Conservation (phyloP, 2,888 invertebrate species). For the Anorthoa munda region DNA sequence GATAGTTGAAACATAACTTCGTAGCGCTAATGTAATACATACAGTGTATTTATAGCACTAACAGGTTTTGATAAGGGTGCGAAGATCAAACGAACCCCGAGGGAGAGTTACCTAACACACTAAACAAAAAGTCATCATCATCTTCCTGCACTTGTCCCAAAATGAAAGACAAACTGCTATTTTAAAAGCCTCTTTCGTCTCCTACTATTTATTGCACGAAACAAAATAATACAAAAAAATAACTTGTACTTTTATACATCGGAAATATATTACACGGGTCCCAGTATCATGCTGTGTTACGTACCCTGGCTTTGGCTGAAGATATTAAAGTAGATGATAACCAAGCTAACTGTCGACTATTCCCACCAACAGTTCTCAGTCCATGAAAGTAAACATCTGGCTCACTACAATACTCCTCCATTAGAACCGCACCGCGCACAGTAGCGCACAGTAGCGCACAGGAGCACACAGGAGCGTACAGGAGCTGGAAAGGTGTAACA, state of each 20-base stretch:
- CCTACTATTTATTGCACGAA: background rate
- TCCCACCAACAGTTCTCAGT: slow-evolving; percentile 16
- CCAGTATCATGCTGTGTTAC: background rate
- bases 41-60: slow-evolving; percentile 1
- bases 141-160: too few relatives aligned
- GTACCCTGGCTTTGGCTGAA: background rate
- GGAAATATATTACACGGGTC: background rate
- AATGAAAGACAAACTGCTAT: background rate
- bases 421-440: slow-evolving; percentile 11
- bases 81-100: background rate
- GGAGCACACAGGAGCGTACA: background rate
- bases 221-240: background rate
- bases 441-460: background rate
- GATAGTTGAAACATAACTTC: background rate
- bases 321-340: slow-evolving; percentile 3
- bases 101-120: background rate
- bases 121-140: background rate
- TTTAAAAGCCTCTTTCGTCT: background rate
- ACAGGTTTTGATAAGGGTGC: too few relatives aligned
- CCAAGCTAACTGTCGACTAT: background rate
- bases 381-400: slow-evolving; percentile 2
- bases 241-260: too few relatives aligned
- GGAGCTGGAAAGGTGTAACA: slow-evolving; percentile 50
- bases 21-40: background rate
- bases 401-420: slow-evolving; percentile 22